These are phyloP conservation scores for Danio albolineatus DNA, from an alignment of 2,797 vertebrate species.

Conservation along the genomic window DNA sequence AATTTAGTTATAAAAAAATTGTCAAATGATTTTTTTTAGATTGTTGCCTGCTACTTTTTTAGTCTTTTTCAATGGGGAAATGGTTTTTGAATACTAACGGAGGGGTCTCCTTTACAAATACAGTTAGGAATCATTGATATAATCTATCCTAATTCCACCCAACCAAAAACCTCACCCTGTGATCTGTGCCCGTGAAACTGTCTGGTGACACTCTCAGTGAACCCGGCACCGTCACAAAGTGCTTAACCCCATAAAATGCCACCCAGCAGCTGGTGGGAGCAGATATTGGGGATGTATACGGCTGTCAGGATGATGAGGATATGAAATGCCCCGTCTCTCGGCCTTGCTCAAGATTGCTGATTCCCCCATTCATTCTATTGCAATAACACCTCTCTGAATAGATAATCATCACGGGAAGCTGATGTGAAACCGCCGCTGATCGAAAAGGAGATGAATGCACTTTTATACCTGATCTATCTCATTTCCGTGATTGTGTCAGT, in stretches of 20 bases:
- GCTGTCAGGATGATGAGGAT: constrained; percentile 40
- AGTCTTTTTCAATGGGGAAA: too few relatives aligned
- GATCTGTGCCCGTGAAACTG: constrained; percentile 56
- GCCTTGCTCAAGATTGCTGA: constrained; percentile 29
- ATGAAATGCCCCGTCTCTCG: constrained; percentile 17
- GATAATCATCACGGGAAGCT: constrained; percentile 41
- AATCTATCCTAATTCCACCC: constrained; percentile 9
- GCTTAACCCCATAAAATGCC: constrained; percentile 35
- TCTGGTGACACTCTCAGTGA: constrained; percentile 66
- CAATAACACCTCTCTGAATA: constrained; percentile 49
- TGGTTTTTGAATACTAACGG: too few relatives aligned
- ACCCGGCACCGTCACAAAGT: constrained; percentile 30
- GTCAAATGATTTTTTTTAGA: too few relatives aligned
- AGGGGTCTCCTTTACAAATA: too few relatives aligned
- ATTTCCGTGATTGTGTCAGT: constrained; percentile 50
- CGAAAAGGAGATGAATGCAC: constrained; percentile 31
- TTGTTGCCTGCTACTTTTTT: too few relatives aligned
- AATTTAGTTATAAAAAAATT: too few relatives aligned
- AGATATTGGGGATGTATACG: constrained; percentile 12
- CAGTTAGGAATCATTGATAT: neutral
- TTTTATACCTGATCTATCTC: constrained; percentile 42
- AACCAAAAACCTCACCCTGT: constrained; percentile 49
- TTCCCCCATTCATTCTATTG: constrained; percentile 43
- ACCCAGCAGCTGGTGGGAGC: neutral
- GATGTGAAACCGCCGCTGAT: constrained; percentile 16